Evolutionary conservation across 2,113 vertebrate genomes (phyloP).

Genomic region (Carassius carassius): DNA sequence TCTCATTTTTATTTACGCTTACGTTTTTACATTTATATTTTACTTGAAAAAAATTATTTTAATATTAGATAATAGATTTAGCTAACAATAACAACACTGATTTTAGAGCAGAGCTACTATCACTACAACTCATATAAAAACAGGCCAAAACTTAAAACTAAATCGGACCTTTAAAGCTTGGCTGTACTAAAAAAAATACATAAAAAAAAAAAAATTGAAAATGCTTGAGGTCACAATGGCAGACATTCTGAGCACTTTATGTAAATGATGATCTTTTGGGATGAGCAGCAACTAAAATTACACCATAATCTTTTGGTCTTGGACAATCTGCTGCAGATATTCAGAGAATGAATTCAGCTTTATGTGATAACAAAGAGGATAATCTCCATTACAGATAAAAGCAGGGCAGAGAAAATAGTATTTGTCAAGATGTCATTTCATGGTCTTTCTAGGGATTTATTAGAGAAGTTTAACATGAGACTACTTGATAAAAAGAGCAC

Average conservation of each 20-base stretch:
- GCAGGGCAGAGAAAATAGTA: background rate
- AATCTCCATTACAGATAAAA: constrained; percentile 51
- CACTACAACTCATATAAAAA: background rate
- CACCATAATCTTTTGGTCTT: constrained; percentile 35
- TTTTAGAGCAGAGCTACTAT: background rate
- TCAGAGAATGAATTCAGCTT: constrained; percentile 49
- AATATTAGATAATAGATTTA: background rate
- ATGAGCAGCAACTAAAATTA: constrained; percentile 38
- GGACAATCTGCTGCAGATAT: constrained; percentile 47
- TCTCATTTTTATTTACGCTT: background rate
- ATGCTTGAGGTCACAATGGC: constrained; percentile 15
- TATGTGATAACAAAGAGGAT: constrained; percentile 37
- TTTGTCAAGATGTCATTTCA: constrained; percentile 23
- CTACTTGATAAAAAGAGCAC: background rate
- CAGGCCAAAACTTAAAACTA: background rate
- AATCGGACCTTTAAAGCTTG: constrained; percentile 1
- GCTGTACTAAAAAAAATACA: constrained; percentile 7
- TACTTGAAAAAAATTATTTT: background rate
- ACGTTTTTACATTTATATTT: background rate
- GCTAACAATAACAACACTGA: background rate
- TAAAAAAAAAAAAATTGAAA: constrained; percentile 28
- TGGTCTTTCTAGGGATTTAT: constrained; percentile 13
- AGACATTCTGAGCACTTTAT: constrained; percentile 41
- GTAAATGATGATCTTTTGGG: constrained; percentile 33
- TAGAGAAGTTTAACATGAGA: background rate